phyloP scores from a whole-genome alignment of 2,888 invertebrate genomes.

The Heliconius cydno region DNA sequence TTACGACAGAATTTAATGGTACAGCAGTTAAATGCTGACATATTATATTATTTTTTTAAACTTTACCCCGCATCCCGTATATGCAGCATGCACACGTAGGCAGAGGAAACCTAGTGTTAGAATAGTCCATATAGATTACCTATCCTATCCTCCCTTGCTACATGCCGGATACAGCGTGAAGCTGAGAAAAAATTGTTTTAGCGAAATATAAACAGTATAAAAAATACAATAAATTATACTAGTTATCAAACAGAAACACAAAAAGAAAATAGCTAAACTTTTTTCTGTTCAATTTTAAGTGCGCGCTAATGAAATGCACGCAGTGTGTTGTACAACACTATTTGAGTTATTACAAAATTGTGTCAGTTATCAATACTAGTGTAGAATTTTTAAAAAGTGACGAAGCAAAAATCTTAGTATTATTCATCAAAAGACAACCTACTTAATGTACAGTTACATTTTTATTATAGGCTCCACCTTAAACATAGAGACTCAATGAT shows the following conservation, averaged over 20 bases:
- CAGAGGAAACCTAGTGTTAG: too few relatives aligned
- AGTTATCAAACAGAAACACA: not conserved
- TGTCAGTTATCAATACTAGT: not conserved
- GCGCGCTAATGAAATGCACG: slow-evolving; percentile 2
- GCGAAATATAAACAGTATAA: too few relatives aligned
- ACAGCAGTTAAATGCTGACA: too few relatives aligned
- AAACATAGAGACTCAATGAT: slow-evolving; percentile 1
- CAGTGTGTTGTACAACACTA: not conserved
- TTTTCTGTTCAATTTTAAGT: not conserved
- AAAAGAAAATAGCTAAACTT: not conserved
- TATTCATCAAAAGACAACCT: not conserved
- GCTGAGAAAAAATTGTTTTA: too few relatives aligned
- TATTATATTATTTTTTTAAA: too few relatives aligned
- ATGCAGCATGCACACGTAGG: too few relatives aligned
- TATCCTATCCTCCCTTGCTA: too few relatives aligned
- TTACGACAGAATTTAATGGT: too few relatives aligned
- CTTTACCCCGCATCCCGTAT: too few relatives aligned
- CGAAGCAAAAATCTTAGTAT: not conserved
- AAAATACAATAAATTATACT: too few relatives aligned
- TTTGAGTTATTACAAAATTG: not conserved
- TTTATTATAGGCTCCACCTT: slow-evolving; percentile 4
- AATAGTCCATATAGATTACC: too few relatives aligned
- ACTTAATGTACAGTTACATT: not conserved
- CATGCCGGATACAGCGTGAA: not conserved
- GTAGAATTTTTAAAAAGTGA: not conserved